phyloP scores from a whole-genome alignment of 2,888 invertebrate species.

The Saturnia japonica region DNA sequence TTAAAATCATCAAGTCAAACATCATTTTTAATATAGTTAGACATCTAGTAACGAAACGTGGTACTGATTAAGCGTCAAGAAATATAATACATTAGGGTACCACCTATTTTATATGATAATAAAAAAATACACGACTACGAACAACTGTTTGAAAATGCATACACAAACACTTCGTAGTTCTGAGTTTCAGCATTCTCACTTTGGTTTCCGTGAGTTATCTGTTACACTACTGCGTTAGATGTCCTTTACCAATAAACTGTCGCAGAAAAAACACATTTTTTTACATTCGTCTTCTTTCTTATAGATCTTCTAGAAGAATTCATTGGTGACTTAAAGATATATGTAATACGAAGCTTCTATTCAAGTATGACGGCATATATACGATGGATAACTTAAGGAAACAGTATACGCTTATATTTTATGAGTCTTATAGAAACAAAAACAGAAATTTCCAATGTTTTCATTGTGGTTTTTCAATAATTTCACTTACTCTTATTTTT shows the following conservation, averaged over 20 bases:
- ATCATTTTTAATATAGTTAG: not conserved
- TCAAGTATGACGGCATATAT: not conserved
- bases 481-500: too few species aligned
- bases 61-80: not conserved
- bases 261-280: slow-evolving; percentile 9
- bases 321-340: not conserved
- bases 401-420: not conserved
- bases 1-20: not conserved
- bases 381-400: not conserved
- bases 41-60: not conserved
- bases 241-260: slow-evolving; percentile 16
- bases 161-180: not conserved
- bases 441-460: too few species aligned
- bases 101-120: not conserved
- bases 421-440: not conserved
- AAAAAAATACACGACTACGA: not conserved
- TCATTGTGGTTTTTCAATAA: too few species aligned
- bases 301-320: not conserved
- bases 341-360: not conserved
- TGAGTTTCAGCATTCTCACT: not conserved
- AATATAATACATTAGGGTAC: not conserved
- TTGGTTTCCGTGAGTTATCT: not conserved
- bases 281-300: not conserved
- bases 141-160: not conserved
- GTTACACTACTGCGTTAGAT: not conserved